Percentiles rank a stretch among this genome's conserved stretches.
These are phyloP conservation scores for Murina feae DNA, from an alignment of 2,113 vertebrate genomes.

Conservation along the genomic window DNA sequence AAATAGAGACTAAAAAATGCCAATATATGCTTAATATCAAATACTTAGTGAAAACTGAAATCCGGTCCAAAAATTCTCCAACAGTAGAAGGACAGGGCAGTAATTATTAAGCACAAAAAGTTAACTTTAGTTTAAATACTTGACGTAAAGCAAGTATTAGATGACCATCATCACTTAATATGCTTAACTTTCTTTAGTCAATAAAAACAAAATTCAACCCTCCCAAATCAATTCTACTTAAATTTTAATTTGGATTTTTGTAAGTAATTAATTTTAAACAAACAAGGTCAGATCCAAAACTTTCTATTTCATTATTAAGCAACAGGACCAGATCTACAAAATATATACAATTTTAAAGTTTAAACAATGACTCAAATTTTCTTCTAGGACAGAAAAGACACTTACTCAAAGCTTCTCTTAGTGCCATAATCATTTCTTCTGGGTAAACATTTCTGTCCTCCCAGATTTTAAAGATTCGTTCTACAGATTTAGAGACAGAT, in stretches of 20 bases:
- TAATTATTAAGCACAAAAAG: slow-evolving; percentile 27
- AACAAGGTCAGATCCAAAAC: not conserved
- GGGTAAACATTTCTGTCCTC: slow-evolving; percentile 96
- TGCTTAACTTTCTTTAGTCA: not conserved
- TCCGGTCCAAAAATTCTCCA: slow-evolving; percentile 14
- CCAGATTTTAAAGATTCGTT: slow-evolving; percentile 97
- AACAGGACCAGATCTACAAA: not conserved
- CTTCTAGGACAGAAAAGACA: slow-evolving; percentile 42
- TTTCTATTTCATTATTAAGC: not conserved
- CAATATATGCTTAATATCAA: not conserved
- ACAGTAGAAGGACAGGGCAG: not conserved
- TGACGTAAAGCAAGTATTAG: slow-evolving; percentile 9
- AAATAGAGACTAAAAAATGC: not conserved
- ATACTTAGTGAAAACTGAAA: slow-evolving; percentile 5
- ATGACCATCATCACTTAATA: not conserved
- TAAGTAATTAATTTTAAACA: slow-evolving; percentile 40
- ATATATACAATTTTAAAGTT: not conserved
- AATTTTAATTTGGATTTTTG: slow-evolving; percentile 4
- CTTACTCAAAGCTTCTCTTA: slow-evolving; percentile 88
- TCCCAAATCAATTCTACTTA: not conserved
- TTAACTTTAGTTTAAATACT: not conserved
- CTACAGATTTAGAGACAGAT: slow-evolving; percentile 93
- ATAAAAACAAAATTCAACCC: slow-evolving; percentile 11
- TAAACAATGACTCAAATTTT: not conserved
- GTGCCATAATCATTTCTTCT: slow-evolving; percentile 89